Percentiles rank a stretch among this genome's conserved stretches.
Evolutionary conservation across 1,140 invertebrate species (phyloP).

Genomic region (Drosophila kurseongensis): DNA sequence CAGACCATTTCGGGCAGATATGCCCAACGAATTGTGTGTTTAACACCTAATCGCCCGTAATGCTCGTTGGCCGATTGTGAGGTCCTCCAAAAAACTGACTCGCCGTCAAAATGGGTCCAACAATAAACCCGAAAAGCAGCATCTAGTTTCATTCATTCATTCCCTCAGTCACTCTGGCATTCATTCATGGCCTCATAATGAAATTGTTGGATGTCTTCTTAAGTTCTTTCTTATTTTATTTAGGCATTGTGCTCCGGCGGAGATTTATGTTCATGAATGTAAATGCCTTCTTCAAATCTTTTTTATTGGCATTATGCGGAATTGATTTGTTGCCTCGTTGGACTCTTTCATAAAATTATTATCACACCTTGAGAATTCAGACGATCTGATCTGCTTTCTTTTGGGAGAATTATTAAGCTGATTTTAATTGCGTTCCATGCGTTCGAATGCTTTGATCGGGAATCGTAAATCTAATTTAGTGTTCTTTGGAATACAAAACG

Average conservation of each 20-base stretch:
- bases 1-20: slow-evolving; percentile 30
- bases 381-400: slow-evolving; percentile 38
- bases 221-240: slow-evolving; percentile 27
- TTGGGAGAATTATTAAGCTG: slow-evolving; percentile 74
- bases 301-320: slow-evolving; percentile 74
- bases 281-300: slow-evolving; percentile 78
- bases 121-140: slow-evolving; percentile 26
- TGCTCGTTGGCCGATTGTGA: slow-evolving; percentile 65
- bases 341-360: slow-evolving; percentile 81
- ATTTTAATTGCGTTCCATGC: slow-evolving; percentile 77
- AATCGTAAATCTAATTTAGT: slow-evolving; percentile 81
- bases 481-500: slow-evolving; percentile 28
- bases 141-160: slow-evolving; percentile 46
- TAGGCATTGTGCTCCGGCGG: slow-evolving; percentile 40
- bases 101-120: slow-evolving; percentile 35
- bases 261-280: slow-evolving; percentile 81
- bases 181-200: slow-evolving; percentile 71
- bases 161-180: not conserved
- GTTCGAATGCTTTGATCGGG: slow-evolving; percentile 47
- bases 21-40: slow-evolving; percentile 66
- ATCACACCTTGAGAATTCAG: slow-evolving; percentile 74
- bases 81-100: slow-evolving; percentile 61
- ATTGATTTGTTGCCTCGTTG: slow-evolving; percentile 72
- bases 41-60: slow-evolving; percentile 68
- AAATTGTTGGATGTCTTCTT: slow-evolving; percentile 71